Base-by-base conservation (phyloP, 2,797 vertebrate genomes). In the Sebastes baramenuke region DNA sequence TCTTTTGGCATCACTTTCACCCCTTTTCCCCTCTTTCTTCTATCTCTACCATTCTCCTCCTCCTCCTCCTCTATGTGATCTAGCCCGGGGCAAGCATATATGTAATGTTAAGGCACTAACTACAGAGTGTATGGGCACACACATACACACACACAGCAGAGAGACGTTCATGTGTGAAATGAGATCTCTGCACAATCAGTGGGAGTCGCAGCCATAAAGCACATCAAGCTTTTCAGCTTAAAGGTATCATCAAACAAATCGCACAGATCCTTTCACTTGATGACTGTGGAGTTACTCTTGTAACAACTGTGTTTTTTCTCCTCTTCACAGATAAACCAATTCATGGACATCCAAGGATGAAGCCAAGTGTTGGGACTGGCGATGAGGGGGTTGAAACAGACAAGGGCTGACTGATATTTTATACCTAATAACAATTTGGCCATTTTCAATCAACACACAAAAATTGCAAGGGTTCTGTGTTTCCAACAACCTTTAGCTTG, bases 131-230 rank as follows among this genome's bases (percentile, higher is more conserved):
- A 59, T 69, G 71, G 72, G 85, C 83, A 73, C 78, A 82, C 69
- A 76, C 76, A 66, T 42, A 72, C 56, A 66, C 55, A 78, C 54
- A 72, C 56, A 59, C n/a, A n/a, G n/a, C n/a, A 94, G 87, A 83
- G 87, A 93, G 84, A 95, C 86, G 36, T 91, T 95, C 92, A 95
- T 92, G 93, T 94, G 95, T 95, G 95, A 95, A 96, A 95, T 95
- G 88, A 95, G 88, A 95, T 94, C 89, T 81, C 46, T 69, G 67
- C 72, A 85, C 90, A 91, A 94, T 93, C 93, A 93, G 91, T 93
- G 93, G 93, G 94, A 93, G 93, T 89, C 61, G n/a, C 52, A 56
- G 87, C 87, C 77, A 92, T 93, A 92, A 93, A 94, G 83, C 69
- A 77, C 84, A 87, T 79, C 67, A 30, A 86, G 89, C 82, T 70